Conservation (phyloP, 2,113 vertebrate species). For the Dipodomys ordii region DNA sequence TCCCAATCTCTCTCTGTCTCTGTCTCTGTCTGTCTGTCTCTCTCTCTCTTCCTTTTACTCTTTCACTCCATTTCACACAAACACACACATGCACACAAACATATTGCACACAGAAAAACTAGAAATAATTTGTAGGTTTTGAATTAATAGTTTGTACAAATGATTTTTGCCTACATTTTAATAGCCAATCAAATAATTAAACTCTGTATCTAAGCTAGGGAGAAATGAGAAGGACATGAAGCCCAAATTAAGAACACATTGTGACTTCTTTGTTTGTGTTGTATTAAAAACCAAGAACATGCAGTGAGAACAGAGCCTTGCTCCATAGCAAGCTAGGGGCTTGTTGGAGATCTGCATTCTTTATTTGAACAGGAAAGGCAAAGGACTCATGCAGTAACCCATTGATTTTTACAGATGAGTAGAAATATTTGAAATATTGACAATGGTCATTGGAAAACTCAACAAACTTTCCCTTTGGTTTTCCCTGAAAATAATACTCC, state of each 20-base stretch:
- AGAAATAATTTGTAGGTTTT: conserved; percentile 11
- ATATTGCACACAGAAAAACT: neutral
- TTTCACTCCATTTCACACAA: no score
- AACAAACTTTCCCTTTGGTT: neutral
- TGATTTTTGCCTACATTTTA: neutral
- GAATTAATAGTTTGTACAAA: no score
- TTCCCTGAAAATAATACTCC: neutral
- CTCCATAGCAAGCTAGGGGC: neutral
- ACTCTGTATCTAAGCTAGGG: accelerated
- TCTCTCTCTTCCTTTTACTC: neutral
- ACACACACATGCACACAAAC: neutral
- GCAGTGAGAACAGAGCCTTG: neutral
- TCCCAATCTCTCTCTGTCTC: neutral
- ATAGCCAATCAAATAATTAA: neutral
- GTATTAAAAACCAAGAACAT: neutral
- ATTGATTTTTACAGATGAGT: neutral
- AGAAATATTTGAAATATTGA: conserved; percentile 18
- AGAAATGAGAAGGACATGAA: neutral
- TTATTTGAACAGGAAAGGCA: neutral
- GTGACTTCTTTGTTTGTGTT: no score
- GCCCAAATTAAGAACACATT: neutral
- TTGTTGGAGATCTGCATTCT: neutral
- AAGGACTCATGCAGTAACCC: neutral
- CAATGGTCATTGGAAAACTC: neutral
- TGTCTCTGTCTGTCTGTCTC: neutral